phyloP scores from a whole-genome alignment of 2,113 vertebrate species.

The Sinocyclocheilus maitianheensis region DNA sequence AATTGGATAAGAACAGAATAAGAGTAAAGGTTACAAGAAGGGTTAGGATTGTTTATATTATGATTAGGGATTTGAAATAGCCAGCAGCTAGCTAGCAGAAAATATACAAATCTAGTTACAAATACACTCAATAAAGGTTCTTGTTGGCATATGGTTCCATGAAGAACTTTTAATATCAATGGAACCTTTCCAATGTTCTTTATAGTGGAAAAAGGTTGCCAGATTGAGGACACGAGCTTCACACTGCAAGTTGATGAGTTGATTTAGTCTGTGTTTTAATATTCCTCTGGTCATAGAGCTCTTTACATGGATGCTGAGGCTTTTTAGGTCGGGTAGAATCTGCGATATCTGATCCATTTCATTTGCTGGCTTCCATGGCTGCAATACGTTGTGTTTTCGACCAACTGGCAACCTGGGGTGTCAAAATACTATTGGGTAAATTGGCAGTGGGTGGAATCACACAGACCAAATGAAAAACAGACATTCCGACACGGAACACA shows the following conservation, averaged over 20 bases:
- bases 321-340: background rate
- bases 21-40: conserved; percentile 2
- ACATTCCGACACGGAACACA: background rate
- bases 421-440: background rate
- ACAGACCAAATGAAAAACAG: background rate
- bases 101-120: background rate
- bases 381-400: background rate
- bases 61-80: background rate
- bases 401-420: background rate
- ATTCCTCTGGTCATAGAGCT: background rate
- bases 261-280: background rate
- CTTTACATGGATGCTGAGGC: background rate
- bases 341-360: background rate
- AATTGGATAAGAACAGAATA: background rate
- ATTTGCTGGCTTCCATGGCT: background rate
- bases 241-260: too few species aligned
- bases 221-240: background rate
- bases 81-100: background rate
- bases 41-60: background rate
- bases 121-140: background rate
- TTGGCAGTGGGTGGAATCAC: background rate
- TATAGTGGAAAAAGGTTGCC: background rate
- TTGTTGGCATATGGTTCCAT: background rate
- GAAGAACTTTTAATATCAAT: background rate
- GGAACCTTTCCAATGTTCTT: background rate